Percentiles rank a stretch among this genome's conserved stretches.
Conservation (phyloP, 2,888 invertebrate genomes). For the Metacarcinus magister region DNA sequence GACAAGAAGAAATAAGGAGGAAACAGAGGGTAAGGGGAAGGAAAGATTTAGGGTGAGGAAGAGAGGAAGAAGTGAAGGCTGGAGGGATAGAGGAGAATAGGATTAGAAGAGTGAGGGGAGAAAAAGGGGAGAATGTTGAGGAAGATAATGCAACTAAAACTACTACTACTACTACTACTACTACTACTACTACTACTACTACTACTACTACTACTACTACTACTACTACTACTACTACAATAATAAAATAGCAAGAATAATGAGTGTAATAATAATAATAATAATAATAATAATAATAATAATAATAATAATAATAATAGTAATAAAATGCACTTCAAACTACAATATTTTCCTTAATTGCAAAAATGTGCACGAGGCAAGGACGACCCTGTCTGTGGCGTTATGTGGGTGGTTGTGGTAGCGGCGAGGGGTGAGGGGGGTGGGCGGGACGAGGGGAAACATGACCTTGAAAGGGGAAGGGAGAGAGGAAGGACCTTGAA, state of each 20-base stretch:
- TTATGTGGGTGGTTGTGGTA: background rate
- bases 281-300: background rate
- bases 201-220: slow-evolving; percentile 26
- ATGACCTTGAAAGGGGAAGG: background rate
- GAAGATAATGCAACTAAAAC: background rate
- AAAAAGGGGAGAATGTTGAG: background rate
- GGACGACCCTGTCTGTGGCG: background rate
- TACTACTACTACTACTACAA: background rate
- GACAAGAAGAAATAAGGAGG: background rate
- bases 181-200: slow-evolving; percentile 1
- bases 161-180: too few relatives aligned
- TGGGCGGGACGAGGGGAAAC: background rate
- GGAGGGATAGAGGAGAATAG: too few relatives aligned
- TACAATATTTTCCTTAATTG: background rate
- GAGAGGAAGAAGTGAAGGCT: too few relatives aligned
- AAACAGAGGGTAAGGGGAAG: background rate
- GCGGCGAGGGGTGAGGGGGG: background rate
- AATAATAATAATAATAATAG: background rate
- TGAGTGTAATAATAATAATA: background rate
- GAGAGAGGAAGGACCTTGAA: too few relatives aligned
- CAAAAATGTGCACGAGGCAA: background rate
- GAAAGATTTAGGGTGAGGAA: background rate
- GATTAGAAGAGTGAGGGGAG: background rate
- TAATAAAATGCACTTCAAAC: background rate
- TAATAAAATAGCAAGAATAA: background rate